Evolutionary conservation across 2,888 invertebrate species (phyloP), one percentile per base, ranked within the genome.

Genomic region (Caenorhabditis virilis): DNA sequence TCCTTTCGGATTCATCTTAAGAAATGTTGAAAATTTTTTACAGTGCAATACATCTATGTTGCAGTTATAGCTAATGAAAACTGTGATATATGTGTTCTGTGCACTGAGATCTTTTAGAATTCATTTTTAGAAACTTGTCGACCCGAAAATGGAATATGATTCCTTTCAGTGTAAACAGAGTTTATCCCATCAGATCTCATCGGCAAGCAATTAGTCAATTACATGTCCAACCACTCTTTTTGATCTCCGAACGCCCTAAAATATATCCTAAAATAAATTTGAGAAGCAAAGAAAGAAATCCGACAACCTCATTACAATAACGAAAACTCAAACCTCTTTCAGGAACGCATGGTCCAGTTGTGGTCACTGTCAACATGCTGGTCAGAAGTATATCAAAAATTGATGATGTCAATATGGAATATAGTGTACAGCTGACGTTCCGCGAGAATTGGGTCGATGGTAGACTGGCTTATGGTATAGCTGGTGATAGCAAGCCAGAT

Each of bases 371-470:
- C 11, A 80, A 81, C 58, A 82, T 81, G 79, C 64, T 81, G n/a
- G 74, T 80, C 35, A 48, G 80, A 45, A 78, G 79, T 61, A 82
- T 82, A 26, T 82, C 82, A 3, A 82, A 82, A 70, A 80, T 82
- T 26, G 82, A 82, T 51, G 80, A 82, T 48, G 82, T 82, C 41
- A 82, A 81, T 54, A 82, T 82, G 82, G 82, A 82, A 48, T 82
- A 82, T 61, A 93, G 93, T 84, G 93, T 94, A 79, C 95, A 95
- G 87, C 87, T 95, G 84, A 95, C 95, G 77, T 95, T 95, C 88
- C 89, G 95, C 85, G 94, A 95, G 85, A 92, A 93, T 86, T 95
- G 95, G 95, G 87, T 91, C 84, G 95, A 95, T 85, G 94, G 94
- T 85, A 88, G 95, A 79, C 52, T 82, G 16, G 82, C 82, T 1